Base-by-base conservation (phyloP, 1,140 invertebrate species). In the Piezodorus guildinii region DNA sequence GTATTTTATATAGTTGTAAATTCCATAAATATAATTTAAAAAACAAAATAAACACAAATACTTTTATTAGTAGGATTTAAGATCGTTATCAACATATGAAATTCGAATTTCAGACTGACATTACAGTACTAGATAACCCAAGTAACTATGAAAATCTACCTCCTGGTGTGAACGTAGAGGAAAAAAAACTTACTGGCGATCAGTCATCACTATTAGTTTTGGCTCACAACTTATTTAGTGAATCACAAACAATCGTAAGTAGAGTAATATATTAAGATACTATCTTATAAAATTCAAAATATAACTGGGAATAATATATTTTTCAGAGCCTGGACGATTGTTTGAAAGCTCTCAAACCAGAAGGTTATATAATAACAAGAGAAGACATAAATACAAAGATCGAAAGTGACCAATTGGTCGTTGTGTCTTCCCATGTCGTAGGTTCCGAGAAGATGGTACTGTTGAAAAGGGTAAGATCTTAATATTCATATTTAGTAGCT, bases 131-230 rank as follows among this genome's bases (percentile, higher is more conserved):
- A 0, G 61, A 71, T 1, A 63, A 72, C 0, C 64, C 69, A 1
- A 58, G 70, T 23, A 70, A 74, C 14, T 76, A 77, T n/a, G 75
- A 77, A 62, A 74, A 78, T 4, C 77, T 76, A 15, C 74, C 76
- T 0, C 64, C 71, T 0, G 77, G 77, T 27, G 75, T 87, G 12
- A 77, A 75, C 6, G 72, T 83, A 0, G 83, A 87, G 62, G 77
- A 80, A 19, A 83, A 81, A 62, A 85, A 83, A 69, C 12, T 86
- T 1, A 70, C 71, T 10, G 69, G 72, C 0, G 83, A 86, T 66
- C 74, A 76, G 0, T 81, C 82, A 52, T 76, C 78, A 9, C 70
- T 82, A 3, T 70, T 87, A 16, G 76, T 80, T 6, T 70, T 84
- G 58, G 81, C 71, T 15, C 49, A 21, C 45, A 52, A 65, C 17